These are phyloP conservation scores for Achatina immaculata DNA, from an alignment of 1,140 invertebrate species.

Conservation along the genomic window DNA sequence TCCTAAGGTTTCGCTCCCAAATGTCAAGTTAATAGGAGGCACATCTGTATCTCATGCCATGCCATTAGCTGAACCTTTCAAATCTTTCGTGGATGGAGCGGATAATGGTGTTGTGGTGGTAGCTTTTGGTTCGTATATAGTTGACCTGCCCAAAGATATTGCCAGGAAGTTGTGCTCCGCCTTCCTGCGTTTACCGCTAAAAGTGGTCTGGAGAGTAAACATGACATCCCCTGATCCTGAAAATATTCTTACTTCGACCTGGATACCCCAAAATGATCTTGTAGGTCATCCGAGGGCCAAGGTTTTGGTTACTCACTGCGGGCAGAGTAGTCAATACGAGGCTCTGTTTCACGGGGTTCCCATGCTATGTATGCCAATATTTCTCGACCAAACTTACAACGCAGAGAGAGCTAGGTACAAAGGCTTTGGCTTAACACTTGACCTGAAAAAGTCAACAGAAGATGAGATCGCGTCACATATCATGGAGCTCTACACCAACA, in stretches of 20 bases:
- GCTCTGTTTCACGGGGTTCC: conserved; percentile 56
- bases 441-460: conserved; percentile 22
- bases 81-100: conserved; percentile 35
- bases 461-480: conserved; percentile 33
- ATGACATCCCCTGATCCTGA: conserved; percentile 22
- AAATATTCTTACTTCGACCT: conserved; percentile 30
- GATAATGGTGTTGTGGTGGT: conserved; percentile 45
- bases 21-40: conserved; percentile 51
- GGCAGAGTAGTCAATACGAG: conserved; percentile 54
- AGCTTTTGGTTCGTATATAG: conserved; percentile 45
- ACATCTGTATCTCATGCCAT: conserved; percentile 35
- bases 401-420: conserved; percentile 38
- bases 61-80: conserved; percentile 26
- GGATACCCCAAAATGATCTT: conserved; percentile 46
- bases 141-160: conserved; percentile 24
- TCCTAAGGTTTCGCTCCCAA: conserved; percentile 44
- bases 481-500: neutral
- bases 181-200: conserved; percentile 13
- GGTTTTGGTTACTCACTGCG: conserved; percentile 57
- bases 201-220: conserved; percentile 31
- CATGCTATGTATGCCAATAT: conserved; percentile 78
- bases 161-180: conserved; percentile 37
- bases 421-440: conserved; percentile 37
- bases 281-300: conserved; percentile 40
- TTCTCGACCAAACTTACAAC: conserved; percentile 47